phyloP scores from a whole-genome alignment of 2,797 vertebrate genomes.

The Spondyliosoma cantharus region DNA sequence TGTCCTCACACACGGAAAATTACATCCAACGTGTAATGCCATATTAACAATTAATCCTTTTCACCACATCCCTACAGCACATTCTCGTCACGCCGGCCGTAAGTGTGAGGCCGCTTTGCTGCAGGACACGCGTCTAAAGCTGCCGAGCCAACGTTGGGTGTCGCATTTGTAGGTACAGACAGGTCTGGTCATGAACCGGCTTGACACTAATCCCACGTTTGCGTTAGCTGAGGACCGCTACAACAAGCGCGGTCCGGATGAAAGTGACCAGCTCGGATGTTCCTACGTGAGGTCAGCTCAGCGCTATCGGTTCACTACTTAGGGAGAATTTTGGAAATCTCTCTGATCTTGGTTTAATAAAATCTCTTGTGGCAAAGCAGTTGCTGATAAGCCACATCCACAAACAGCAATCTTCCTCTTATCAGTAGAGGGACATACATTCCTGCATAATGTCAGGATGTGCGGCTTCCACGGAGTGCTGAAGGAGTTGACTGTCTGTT shows the following conservation, averaged over 20 bases:
- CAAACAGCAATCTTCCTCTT: conserved; percentile 29
- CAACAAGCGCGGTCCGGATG: conserved; percentile 13
- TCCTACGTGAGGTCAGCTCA: background rate
- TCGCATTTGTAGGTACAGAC: background rate
- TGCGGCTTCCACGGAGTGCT: conserved; percentile 18
- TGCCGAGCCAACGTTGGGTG: background rate
- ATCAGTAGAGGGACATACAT: conserved; percentile 33
- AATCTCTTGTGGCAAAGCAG: conserved; percentile 26
- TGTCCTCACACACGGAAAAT: background rate
- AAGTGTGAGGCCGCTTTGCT: background rate
- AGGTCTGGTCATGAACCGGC: background rate
- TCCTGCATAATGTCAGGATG: conserved; percentile 7
- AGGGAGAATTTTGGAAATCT: background rate
- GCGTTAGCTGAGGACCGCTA: conserved; percentile 13
- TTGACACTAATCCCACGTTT: background rate
- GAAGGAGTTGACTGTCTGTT: background rate
- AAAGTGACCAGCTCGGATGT: conserved; percentile 8
- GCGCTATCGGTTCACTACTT: background rate
- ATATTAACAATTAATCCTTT: background rate
- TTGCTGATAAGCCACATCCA: conserved; percentile 31
- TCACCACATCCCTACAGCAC: background rate
- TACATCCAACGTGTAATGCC: background rate
- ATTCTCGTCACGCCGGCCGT: background rate
- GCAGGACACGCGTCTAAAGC: too few relatives aligned
- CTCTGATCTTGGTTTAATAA: conserved; percentile 16